phyloP scores from a whole-genome alignment of 2,888 invertebrate genomes.

The Charanyca ferruginea region DNA sequence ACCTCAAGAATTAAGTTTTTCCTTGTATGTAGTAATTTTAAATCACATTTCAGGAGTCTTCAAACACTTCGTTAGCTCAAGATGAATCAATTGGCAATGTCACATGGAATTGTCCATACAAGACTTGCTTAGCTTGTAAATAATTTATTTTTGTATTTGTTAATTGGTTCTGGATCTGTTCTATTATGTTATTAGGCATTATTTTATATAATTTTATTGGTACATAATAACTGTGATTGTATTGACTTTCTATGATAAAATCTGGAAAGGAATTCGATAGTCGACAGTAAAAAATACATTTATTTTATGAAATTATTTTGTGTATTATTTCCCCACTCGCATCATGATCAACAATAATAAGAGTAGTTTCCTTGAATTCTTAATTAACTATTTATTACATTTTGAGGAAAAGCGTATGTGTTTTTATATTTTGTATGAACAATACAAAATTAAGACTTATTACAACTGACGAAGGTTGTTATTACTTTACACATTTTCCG shows the following conservation, averaged over 20 bases:
- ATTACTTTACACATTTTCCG: too few species aligned
- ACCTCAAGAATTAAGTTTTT: too few species aligned
- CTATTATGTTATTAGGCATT: slow-evolving; percentile 13
- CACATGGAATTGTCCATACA: not conserved
- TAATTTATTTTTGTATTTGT: slow-evolving; percentile 15
- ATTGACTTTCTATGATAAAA: slow-evolving; percentile 74
- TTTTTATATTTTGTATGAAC: too few species aligned
- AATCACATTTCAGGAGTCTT: slow-evolving; percentile 46
- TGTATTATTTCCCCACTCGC: not conserved
- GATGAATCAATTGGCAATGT: slow-evolving; percentile 10
- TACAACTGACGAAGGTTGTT: too few species aligned
- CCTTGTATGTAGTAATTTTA: slow-evolving; percentile 18
- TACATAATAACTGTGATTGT: slow-evolving; percentile 72
- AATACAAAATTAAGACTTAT: too few species aligned
- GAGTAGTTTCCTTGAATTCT: too few species aligned
- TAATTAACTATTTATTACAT: too few species aligned
- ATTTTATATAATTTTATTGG: slow-evolving; percentile 41
- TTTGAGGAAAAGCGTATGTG: too few species aligned
- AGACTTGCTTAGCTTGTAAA: slow-evolving; percentile 20
- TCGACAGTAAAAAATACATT: not conserved
- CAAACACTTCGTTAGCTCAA: slow-evolving; percentile 12
- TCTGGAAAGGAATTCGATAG: slow-evolving; percentile 57
- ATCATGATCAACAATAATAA: too few species aligned
- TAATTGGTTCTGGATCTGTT: slow-evolving; percentile 33
- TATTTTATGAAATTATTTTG: not conserved